These are phyloP conservation scores for Clarias platycephalus DNA, from an alignment of 2,797 vertebrate genomes.

Conservation along the genomic window DNA sequence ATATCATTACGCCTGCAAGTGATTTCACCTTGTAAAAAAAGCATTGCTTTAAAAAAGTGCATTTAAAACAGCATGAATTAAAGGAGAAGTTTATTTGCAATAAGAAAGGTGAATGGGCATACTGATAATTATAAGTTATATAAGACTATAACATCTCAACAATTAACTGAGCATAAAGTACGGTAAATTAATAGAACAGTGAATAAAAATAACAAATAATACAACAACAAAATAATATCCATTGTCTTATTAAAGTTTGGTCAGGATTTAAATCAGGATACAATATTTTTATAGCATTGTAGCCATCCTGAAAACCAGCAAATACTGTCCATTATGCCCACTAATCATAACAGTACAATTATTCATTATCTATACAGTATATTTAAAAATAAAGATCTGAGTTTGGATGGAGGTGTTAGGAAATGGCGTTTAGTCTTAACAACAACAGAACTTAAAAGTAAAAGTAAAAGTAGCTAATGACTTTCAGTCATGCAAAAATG, in stretches of 20 bases:
- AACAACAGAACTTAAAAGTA: neutral
- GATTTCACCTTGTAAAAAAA: conserved; percentile 6
- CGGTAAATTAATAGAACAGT: neutral
- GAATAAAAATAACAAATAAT: neutral
- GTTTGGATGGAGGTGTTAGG: neutral
- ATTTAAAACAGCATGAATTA: conserved; percentile 5
- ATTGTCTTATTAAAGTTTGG: neutral
- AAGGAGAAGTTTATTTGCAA: neutral
- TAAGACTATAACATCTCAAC: neutral
- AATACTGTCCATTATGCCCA: neutral
- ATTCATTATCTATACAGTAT: neutral
- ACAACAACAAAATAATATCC: neutral
- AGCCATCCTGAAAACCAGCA: neutral
- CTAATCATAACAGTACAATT: neutral
- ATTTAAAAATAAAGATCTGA: neutral
- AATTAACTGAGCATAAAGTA: neutral
- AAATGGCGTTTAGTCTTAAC: neutral
- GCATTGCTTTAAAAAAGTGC: neutral
- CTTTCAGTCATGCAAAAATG: neutral
- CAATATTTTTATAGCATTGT: neutral
- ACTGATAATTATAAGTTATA: neutral
- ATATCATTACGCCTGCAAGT: conserved; percentile 1
- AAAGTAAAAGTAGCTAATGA: neutral
- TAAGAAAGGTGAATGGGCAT: neutral
- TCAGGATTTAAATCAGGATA: neutral